Percentiles rank a stretch among this genome's conserved stretches.
These are phyloP conservation scores for Hippocampus comes DNA, from an alignment of 2,113 vertebrate species.

Conservation along the genomic window DNA sequence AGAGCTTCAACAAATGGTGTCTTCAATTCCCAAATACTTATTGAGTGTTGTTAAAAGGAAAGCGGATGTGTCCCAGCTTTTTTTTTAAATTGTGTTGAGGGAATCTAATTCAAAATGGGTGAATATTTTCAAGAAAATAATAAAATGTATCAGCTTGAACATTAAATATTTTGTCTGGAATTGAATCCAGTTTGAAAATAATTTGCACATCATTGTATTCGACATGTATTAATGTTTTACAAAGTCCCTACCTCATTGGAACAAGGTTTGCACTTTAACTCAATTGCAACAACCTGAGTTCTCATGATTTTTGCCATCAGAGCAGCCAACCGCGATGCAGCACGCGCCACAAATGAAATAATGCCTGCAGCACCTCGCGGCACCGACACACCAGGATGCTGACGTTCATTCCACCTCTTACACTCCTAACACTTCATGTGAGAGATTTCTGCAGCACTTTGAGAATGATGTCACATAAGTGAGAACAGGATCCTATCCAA, in stretches of 20 bases:
- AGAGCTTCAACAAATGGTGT: too few relatives aligned
- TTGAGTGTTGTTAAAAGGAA: too few relatives aligned
- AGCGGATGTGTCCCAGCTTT: too few relatives aligned
- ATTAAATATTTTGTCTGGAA: too few relatives aligned
- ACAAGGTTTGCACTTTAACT: not conserved
- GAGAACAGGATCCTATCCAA: constrained; percentile 11
- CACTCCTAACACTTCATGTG: constrained; percentile 1
- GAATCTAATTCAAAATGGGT: too few relatives aligned
- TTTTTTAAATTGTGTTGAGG: too few relatives aligned
- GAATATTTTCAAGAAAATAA: too few relatives aligned
- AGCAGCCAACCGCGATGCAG: not conserved
- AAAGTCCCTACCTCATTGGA: not conserved
- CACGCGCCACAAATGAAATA: constrained; percentile 18
- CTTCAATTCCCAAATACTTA: too few relatives aligned
- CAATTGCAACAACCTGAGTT: constrained; percentile 1
- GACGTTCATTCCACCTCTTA: constrained; percentile 36
- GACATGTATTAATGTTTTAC: not conserved
- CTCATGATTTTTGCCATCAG: not conserved
- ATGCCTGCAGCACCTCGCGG: constrained; percentile 14
- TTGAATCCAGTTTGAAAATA: too few relatives aligned
- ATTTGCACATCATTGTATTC: too few relatives aligned
- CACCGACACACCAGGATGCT: constrained; percentile 23
- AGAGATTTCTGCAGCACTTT: constrained; percentile 2
- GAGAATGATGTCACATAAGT: constrained; percentile 20
- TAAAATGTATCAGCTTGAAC: too few relatives aligned